Conservation (phyloP, 2,113 vertebrate species). For the Phalacrocorax pelagicus region DNA sequence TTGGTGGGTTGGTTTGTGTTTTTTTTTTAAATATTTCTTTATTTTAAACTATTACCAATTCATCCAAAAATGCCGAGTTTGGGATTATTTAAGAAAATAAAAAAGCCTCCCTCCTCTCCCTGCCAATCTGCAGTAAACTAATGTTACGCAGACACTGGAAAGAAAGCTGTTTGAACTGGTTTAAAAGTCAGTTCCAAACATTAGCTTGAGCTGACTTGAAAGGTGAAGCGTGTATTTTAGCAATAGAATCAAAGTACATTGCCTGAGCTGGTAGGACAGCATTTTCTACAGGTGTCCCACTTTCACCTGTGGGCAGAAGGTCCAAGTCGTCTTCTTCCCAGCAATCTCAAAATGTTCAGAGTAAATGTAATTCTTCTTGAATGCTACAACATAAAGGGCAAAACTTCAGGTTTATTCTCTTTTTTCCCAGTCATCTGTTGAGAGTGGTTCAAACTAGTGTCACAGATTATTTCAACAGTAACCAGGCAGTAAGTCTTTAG, state of each 20-base stretch:
- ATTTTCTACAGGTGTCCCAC: background rate
- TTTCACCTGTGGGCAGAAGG: background rate
- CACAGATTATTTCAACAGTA: slow-evolving; percentile 1
- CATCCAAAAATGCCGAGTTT: background rate
- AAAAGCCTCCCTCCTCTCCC: background rate
- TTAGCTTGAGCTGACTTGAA: background rate
- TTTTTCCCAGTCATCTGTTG: background rate
- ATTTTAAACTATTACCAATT: background rate
- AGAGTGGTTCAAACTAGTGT: background rate
- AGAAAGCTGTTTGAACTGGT: background rate
- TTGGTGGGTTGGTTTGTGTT: no score
- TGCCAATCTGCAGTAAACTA: background rate
- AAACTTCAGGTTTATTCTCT: background rate
- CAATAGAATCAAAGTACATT: background rate
- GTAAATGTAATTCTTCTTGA: background rate
- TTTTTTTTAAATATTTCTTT: background rate
- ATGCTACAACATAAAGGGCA: background rate
- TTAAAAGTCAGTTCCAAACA: background rate
- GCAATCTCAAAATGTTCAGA: background rate
- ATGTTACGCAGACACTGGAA: background rate
- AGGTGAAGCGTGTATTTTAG: background rate
- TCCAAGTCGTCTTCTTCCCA: background rate
- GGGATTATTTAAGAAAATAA: background rate
- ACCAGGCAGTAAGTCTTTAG: background rate
- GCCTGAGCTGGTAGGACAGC: background rate